A percentile compares a stretch with the other conserved stretches of the same genome.
phyloP scores from a whole-genome alignment of 2,113 vertebrate genomes.

The Odobenus rosmarus region DNA sequence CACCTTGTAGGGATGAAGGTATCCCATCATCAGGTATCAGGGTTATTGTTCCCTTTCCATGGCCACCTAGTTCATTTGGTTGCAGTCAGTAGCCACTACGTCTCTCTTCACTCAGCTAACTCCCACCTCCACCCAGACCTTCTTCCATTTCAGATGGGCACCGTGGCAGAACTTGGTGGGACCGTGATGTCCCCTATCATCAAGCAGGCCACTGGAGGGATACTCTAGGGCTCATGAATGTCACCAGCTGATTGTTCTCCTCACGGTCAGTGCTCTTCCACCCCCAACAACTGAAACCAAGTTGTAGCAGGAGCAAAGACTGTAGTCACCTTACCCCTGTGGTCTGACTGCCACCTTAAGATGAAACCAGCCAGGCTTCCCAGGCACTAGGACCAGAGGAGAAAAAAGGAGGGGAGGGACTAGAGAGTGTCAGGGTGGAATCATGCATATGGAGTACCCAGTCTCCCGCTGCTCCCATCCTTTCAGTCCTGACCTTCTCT shows the following conservation, averaged over 20 bases:
- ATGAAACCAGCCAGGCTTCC: background rate
- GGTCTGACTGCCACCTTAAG: background rate
- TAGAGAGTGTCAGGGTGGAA: background rate
- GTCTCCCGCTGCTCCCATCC: background rate
- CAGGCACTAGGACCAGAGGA: background rate
- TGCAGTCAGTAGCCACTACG: background rate
- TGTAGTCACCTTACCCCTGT: background rate
- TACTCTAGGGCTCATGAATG: background rate
- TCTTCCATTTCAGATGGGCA: background rate
- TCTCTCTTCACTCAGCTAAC: background rate
- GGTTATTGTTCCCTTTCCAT: background rate
- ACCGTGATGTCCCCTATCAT: background rate
- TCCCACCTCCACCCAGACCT: background rate
- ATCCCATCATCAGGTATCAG: background rate
- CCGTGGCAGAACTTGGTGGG: background rate
- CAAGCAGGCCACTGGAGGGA: background rate
- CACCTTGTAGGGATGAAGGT: background rate
- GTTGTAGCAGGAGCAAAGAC: background rate
- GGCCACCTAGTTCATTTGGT: background rate
- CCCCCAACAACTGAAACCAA: background rate
- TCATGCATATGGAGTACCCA: background rate
- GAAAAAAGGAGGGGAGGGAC: background rate
- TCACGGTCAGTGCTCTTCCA: background rate
- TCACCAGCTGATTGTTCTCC: background rate
- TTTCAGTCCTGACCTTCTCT: background rate